Evolutionary conservation across 2,888 invertebrate genomes (phyloP).

Genomic region (Drosophila gaucha): DNA sequence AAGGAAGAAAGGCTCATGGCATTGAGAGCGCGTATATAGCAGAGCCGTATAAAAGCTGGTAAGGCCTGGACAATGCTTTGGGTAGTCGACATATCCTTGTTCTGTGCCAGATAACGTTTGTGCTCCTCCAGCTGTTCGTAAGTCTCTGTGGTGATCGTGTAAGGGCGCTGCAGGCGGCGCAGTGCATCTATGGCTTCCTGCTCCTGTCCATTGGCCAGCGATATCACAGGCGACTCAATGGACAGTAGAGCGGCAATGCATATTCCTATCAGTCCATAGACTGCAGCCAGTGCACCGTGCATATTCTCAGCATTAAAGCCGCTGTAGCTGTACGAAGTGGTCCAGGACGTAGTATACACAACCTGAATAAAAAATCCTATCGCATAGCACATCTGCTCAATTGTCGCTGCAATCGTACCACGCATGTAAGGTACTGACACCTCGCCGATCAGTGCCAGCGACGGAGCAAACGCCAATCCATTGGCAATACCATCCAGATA

Average conservation of each 20-base stretch:
- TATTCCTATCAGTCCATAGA: conserved; percentile 62
- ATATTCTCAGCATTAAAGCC: conserved; percentile 52
- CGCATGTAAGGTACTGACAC: conserved; percentile 59
- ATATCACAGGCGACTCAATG: conserved; percentile 78
- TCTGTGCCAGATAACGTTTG: conserved; percentile 73
- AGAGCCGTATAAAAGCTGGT: conserved; percentile 63
- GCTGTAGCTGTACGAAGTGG: accelerated
- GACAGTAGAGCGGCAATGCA: conserved; percentile 40
- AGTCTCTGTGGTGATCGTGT: conserved; percentile 62
- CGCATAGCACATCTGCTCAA: conserved; percentile 59
- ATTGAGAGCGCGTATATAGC: conserved; percentile 63
- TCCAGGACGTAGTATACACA: conserved; percentile 39
- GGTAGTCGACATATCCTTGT: conserved; percentile 44
- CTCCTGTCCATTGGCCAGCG: conserved; percentile 69
- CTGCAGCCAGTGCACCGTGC: conserved; percentile 62
- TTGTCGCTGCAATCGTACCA: conserved; percentile 50
- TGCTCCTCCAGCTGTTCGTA: conserved; percentile 72
- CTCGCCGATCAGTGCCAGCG: conserved; percentile 77
- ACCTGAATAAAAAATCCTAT: conserved; percentile 71
- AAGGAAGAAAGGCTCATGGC: conserved; percentile 61
- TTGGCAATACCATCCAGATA: conserved; percentile 81
- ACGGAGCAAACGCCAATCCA: conserved; percentile 74
- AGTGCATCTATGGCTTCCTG: conserved; percentile 69
- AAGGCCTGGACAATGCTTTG: conserved; percentile 52
- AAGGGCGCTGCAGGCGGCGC: conserved; percentile 71